phyloP scores from a whole-genome alignment of 2,113 vertebrate genomes.

The Myiopsitta monachus region DNA sequence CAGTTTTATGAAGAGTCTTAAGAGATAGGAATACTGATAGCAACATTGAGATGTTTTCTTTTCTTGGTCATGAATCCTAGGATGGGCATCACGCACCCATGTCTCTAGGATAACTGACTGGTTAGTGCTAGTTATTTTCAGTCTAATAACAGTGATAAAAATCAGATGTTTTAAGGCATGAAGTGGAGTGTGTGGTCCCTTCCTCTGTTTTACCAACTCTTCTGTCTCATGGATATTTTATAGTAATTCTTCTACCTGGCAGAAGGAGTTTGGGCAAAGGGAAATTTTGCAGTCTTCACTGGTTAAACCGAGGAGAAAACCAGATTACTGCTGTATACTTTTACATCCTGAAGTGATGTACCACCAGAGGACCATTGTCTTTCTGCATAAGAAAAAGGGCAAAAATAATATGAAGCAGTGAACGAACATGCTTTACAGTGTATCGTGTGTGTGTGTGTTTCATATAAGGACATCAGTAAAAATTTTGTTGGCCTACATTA shows the following conservation, averaged over 20 bases:
- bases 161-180: not conserved
- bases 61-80: not conserved
- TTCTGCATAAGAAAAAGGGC: not conserved
- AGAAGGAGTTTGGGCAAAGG: not conserved
- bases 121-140: not conserved
- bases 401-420: not conserved
- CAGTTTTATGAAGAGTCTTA: not conserved
- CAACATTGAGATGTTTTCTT: not conserved
- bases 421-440: not conserved
- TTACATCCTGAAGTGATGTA: not conserved
- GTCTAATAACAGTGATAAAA: not conserved
- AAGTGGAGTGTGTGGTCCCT: not conserved
- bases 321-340: not conserved
- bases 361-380: not conserved
- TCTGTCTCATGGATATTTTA: not conserved
- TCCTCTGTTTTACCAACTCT: not conserved
- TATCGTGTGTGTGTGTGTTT: rapidly evolving
- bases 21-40: rapidly evolving
- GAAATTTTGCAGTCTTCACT: not conserved
- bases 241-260: not conserved
- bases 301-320: not conserved
- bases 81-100: rapidly evolving
- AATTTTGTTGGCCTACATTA: not conserved
- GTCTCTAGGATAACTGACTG: not conserved
- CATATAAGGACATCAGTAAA: not conserved